A percentile compares a stretch with the other conserved stretches of the same genome.
Conservation (phyloP, 2,113 vertebrate species). For the Heliornis fulica region DNA sequence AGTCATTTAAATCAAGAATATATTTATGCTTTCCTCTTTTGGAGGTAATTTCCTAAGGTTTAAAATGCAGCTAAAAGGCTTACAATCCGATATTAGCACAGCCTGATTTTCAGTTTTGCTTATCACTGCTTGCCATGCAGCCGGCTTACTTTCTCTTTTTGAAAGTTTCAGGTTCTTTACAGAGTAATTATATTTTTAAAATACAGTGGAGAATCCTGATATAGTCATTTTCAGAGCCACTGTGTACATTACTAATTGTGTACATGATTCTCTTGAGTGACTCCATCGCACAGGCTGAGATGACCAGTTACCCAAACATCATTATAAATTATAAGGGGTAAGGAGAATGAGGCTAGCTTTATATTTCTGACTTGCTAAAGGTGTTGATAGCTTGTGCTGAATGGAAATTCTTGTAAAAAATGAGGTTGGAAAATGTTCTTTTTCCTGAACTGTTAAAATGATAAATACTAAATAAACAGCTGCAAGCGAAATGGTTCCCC, state of each 20-base stretch:
- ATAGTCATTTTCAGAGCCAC: background rate
- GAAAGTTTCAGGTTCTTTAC: constrained; percentile 48
- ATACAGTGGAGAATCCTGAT: constrained; percentile 4
- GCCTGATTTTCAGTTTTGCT: constrained; percentile 45
- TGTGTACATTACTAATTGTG: constrained; percentile 22
- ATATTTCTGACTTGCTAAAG: constrained; percentile 16
- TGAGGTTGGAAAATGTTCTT: background rate
- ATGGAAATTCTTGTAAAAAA: constrained; percentile 30
- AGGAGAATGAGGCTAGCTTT: background rate
- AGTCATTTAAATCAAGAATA: constrained; percentile 5
- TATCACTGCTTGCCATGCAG: constrained; percentile 51
- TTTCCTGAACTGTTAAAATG: constrained; percentile 41
- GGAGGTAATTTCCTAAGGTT: constrained; percentile 4
- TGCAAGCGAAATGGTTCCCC: constrained; percentile 20
- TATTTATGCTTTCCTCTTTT: background rate
- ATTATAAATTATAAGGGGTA: constrained; percentile 28
- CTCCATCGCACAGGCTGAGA: background rate
- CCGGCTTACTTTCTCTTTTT: constrained; percentile 18
- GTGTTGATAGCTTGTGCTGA: constrained; percentile 38
- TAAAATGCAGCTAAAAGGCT: constrained; percentile 14
- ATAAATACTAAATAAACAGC: constrained; percentile 48
- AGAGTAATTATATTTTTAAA: constrained; percentile 53
- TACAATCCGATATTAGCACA: background rate
- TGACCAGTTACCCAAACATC: constrained; percentile 41
- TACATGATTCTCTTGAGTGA: background rate